Evolutionary conservation across 2,797 vertebrate genomes (phyloP).

Genomic region (Phoebastria nigripes): DNA sequence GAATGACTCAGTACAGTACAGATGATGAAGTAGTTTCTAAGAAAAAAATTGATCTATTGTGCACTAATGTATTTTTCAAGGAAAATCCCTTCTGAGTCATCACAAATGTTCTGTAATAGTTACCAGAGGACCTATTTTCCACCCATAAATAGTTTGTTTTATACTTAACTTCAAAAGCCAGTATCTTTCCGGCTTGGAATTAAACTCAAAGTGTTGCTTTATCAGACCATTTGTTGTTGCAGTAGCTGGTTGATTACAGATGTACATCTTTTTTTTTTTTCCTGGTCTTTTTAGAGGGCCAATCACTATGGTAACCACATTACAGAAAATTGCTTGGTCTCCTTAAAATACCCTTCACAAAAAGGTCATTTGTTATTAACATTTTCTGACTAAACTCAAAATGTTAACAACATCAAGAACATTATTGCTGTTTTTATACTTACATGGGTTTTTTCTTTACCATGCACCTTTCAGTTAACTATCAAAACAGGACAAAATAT

Average conservation of each 20-base stretch:
- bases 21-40: conserved; percentile 13
- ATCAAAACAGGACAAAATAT: conserved; percentile 40
- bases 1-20: not conserved
- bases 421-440: not conserved
- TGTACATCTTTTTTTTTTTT: conserved; percentile 7
- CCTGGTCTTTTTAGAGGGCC: conserved; percentile 60
- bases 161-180: conserved; percentile 37
- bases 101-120: not conserved
- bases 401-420: not conserved
- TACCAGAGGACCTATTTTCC: not conserved
- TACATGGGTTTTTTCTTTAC: not conserved
- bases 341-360: conserved; percentile 70
- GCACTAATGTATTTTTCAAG: conserved; percentile 26
- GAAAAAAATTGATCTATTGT: conserved; percentile 1
- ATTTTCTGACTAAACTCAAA: conserved; percentile 33
- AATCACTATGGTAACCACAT: conserved; percentile 75
- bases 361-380: conserved; percentile 67
- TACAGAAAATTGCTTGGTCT: conserved; percentile 70
- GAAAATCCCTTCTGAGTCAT: conserved; percentile 32
- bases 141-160: conserved; percentile 2
- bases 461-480: not conserved
- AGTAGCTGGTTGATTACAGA: conserved; percentile 60
- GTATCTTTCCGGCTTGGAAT: conserved; percentile 38
- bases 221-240: conserved; percentile 55
- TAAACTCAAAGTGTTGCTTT: conserved; percentile 57